phyloP scores from a whole-genome alignment of 2,113 vertebrate genomes.

The Rhynchomys soricoides region DNA sequence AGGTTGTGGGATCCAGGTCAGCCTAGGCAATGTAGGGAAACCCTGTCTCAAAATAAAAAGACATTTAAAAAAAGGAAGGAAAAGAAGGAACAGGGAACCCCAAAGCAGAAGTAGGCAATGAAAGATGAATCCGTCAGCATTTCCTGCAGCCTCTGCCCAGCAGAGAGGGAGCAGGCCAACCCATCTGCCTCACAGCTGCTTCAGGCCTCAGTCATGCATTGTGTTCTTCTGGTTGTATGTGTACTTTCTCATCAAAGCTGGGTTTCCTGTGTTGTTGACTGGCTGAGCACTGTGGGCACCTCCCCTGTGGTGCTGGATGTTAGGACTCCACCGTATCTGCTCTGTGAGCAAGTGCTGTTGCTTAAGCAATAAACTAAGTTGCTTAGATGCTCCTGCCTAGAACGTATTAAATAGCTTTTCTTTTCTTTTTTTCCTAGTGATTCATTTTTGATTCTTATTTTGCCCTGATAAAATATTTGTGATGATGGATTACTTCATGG shows the following conservation, averaged over 20 bases:
- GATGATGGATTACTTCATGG: background rate
- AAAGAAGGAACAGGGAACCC: background rate
- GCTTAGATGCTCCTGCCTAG: background rate
- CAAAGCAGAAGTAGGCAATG: background rate
- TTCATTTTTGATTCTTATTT: background rate
- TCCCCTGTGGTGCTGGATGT: background rate
- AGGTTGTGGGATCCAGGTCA: background rate
- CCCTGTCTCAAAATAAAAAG: background rate
- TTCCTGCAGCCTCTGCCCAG: background rate
- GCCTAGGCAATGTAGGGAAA: background rate
- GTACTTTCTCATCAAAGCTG: no score
- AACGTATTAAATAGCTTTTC: background rate
- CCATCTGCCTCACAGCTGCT: background rate
- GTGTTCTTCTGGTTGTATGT: no score
- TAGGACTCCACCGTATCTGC: no score
- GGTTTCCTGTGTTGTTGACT: background rate
- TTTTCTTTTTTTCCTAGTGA: background rate
- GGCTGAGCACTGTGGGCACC: background rate
- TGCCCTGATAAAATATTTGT: background rate
- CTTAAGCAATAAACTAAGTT: background rate
- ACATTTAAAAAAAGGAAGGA: background rate
- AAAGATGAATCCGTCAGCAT: background rate
- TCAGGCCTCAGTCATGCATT: background rate
- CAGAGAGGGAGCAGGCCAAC: background rate
- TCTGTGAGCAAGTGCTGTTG: no score